These are phyloP conservation scores for Xiphophorus maculatus DNA, from an alignment of 2,113 vertebrate genomes.

Conservation along the genomic window DNA sequence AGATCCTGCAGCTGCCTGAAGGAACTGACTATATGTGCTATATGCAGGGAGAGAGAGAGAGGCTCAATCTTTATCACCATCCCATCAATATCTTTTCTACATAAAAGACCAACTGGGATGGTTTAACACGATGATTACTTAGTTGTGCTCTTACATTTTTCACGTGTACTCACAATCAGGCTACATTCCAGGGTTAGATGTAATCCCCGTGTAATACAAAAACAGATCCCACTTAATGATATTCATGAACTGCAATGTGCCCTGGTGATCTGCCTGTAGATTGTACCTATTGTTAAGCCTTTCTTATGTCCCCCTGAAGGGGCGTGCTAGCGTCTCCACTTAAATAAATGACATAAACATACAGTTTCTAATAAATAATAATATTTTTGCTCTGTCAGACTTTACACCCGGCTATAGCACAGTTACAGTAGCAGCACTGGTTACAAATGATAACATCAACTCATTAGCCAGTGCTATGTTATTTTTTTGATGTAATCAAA, in stretches of 20 bases:
- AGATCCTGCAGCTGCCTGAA: no score
- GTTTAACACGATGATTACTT: conserved; percentile 67
- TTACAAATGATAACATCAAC: not conserved
- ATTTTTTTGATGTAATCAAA: no score
- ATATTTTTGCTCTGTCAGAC: not conserved
- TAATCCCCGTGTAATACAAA: conserved; percentile 78
- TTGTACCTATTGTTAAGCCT: conserved; percentile 68
- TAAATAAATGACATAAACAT: conserved; percentile 65
- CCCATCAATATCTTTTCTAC: no score
- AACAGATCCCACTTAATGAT: conserved; percentile 75
- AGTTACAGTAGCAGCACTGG: not conserved
- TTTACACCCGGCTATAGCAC: not conserved
- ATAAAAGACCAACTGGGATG: conserved; percentile 42
- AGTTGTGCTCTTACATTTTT: conserved; percentile 68
- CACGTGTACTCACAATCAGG: conserved; percentile 70
- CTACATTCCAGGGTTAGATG: conserved; percentile 73
- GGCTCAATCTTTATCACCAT: no score
- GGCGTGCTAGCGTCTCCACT: conserved; percentile 41
- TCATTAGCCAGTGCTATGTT: not conserved
- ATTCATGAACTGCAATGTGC: conserved; percentile 76
- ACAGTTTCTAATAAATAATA: not conserved
- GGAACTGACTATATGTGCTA: no score
- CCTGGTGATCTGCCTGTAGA: conserved; percentile 65
- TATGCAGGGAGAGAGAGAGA: no score
- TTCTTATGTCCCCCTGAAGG: conserved; percentile 53